Base-by-base conservation (phyloP, 2,888 invertebrate genomes). In the Tanytarsus gracilentus region DNA sequence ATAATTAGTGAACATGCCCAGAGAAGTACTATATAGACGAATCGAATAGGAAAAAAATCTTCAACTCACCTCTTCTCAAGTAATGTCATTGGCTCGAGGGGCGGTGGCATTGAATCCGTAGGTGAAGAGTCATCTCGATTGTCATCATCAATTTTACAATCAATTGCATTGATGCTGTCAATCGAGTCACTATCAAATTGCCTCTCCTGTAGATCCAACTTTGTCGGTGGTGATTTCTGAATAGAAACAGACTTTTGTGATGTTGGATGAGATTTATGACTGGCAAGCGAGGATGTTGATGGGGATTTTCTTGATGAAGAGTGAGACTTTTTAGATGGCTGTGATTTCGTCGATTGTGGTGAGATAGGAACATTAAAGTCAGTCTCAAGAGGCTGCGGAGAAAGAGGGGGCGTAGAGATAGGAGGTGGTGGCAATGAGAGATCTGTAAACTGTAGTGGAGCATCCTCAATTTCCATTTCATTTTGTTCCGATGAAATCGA, bases 81-180 rank as follows among this genome's bases (percentile, higher is more conserved):
- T 6, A 36, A 58, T 14, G 33, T 23, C 11, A 26, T n/a, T 30
- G 16, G 25, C 11, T 26, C 48, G 3, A 58, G 23, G 1, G 58
- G 58, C 30, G 58, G 58, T 30, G 58, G 58, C 44, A 44, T 58
- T 58, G 58, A 58, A 14, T 58, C 58, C 8, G 58, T 58, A 4
- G 58, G 58, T 11, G 58, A 58, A 7, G 58, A 58, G 11, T 58
- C 55, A 23, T 55, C 58, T 8, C 58, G 58, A 48, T 58, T 58
- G 21, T 58, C 58, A 33, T 58, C 58, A 40, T 58, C 58, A 30
- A 58, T 58, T 58, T 58, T 58, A 30, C 48, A 58, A 25, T 58
- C 58, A 9, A 58, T 48, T 27, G 58, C 48, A 48, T 58, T 58
- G 4, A 58, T 58, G 21, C 58, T 58, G 18, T 58, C 58, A 23